Evolutionary conservation across 2,888 invertebrate species (phyloP).

Genomic region (Stramonita haemastoma): DNA sequence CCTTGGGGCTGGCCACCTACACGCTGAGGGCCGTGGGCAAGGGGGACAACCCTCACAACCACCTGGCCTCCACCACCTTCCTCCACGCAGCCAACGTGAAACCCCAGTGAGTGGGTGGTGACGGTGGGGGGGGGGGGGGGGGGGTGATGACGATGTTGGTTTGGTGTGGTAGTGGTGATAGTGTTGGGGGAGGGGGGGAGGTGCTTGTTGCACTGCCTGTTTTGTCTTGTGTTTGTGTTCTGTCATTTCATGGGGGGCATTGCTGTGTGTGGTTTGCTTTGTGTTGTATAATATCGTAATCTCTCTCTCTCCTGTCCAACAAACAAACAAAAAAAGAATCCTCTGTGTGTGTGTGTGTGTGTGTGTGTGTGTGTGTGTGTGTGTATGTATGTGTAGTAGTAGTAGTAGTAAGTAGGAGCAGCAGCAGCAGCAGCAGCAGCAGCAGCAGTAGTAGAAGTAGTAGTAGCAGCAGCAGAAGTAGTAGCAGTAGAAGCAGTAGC

Average conservation of each 20-base stretch:
- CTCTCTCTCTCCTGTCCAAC: not conserved
- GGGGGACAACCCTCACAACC: conserved; percentile 50
- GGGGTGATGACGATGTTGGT: not conserved
- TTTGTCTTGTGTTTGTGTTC: no score
- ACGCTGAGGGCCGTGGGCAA: conserved; percentile 62
- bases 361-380: not conserved
- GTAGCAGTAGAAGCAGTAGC: no score
- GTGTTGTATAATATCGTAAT: no score
- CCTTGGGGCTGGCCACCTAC: conserved; percentile 83
- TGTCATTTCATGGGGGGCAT: no score
- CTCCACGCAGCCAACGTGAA: conserved; percentile 17
- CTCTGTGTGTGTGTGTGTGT: not conserved
- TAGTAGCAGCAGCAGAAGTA: no score
- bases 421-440: no score
- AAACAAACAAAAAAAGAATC: not conserved
- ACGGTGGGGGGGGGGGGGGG: not conserved
- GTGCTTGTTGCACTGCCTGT: not conserved
- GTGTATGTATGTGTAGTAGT: not conserved
- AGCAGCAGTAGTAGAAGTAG: no score
- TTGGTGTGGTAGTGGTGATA: no score
- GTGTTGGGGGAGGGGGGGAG: not conserved
- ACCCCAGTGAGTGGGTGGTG: not conserved
- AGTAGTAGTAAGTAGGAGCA: no score
- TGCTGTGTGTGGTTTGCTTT: no score
- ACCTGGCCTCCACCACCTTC: conserved; percentile 48